A percentile compares a stretch with the other conserved stretches of the same genome.
Conservation (phyloP, 2,113 vertebrate genomes). For the Bos indicus region DNA sequence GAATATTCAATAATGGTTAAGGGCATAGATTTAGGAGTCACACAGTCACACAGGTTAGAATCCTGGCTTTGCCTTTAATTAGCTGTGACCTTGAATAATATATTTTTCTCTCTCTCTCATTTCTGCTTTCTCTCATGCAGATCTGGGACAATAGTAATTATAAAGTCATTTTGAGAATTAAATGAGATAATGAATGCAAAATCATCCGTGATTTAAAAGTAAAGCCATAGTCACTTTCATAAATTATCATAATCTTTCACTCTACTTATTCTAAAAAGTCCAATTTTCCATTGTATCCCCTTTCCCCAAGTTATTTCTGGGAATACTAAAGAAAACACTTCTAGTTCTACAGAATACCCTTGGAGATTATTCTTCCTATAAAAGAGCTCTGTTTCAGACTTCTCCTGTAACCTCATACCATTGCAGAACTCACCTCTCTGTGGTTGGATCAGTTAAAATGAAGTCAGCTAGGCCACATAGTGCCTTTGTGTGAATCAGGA, state of each 20-base stretch:
- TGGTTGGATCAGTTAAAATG: background rate
- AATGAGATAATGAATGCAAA: constrained; percentile 21
- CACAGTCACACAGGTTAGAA: background rate
- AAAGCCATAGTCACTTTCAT: background rate
- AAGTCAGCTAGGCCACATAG: background rate
- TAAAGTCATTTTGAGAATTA: constrained; percentile 31
- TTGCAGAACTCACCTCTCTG: background rate
- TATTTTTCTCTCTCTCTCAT: background rate
- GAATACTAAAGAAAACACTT: background rate
- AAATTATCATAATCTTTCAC: background rate
- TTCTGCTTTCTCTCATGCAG: background rate
- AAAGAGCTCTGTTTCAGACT: background rate
- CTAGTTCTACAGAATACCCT: background rate
- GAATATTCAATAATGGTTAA: background rate
- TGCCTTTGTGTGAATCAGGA: background rate
- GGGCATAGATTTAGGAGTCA: background rate
- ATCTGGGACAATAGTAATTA: background rate
- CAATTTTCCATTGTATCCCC: background rate
- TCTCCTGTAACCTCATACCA: background rate
- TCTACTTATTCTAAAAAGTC: background rate
- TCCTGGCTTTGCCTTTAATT: background rate
- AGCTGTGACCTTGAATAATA: background rate
- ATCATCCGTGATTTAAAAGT: background rate
- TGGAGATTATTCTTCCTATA: background rate
- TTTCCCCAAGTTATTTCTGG: background rate